Base-by-base conservation (phyloP, 1,140 invertebrate genomes). In the Atta colombica region DNA sequence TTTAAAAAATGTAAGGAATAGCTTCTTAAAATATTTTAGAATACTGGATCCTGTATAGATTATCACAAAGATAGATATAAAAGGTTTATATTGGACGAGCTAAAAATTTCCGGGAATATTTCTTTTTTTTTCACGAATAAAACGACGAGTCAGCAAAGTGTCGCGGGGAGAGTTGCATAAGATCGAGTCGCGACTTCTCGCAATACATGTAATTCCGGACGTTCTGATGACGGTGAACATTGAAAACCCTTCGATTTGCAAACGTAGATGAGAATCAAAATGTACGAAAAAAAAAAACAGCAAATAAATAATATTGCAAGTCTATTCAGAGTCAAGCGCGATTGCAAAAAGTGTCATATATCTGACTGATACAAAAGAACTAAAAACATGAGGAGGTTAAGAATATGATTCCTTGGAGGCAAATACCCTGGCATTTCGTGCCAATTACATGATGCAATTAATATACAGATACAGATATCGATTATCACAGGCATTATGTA, bases 241-340 rank as follows among this genome's bases (percentile, higher is more conserved):
- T 21, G 66, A 69, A 51, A 28, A 49, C 39, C 39, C 14, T 49
- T 28, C 39, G 14, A 25, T 69, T 69, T n/a, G 14, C 3, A 10
- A 69, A 69, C 66, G 21, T 69, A 69, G 39, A 49, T 3, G 8
- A 8, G 7, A 7, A 35, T 35, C 6, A 35, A 49, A 7, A 8
- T 45, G 39, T 45, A 45, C 39, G 39, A 45, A 25, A n/a, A 69
- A 69, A 69, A 49, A 49, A 12, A 69, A 69, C 39, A 16, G 66
- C 39, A 49, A 69, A 68, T 68, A 49, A 69, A 69, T 69, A 69
- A 69, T 69, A 25, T 0, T 5, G 21, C 39, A 25, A 45, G 66
- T 18, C 53, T n/a, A 53, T 53, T 45, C 39, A 35, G n/a, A 69
- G 21, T 25, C 12, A 12, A 66, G 31, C 35, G 31, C 0, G 31